A percentile compares a stretch with the other conserved stretches of the same genome.
Conservation (phyloP, 2,888 invertebrate genomes). For the Elysia crispata region DNA sequence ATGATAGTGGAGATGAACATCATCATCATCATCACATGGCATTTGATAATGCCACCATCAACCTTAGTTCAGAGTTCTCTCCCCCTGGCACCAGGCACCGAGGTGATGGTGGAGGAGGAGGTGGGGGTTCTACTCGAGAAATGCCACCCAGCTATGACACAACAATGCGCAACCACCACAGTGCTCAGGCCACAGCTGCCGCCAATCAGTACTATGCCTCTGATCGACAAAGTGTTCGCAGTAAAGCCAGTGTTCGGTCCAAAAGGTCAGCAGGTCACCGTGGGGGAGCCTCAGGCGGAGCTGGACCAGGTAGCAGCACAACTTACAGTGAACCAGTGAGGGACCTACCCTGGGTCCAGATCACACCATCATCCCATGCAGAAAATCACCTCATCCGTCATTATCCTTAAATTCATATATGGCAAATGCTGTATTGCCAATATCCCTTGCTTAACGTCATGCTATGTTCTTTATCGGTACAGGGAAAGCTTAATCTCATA, state of each 20-base stretch:
- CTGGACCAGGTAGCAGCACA: conserved; percentile 31
- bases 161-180: conserved; percentile 59
- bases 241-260: conserved; percentile 66
- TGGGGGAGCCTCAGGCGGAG: conserved; percentile 16
- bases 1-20: neutral
- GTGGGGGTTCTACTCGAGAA: conserved; percentile 55
- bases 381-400: conserved; percentile 38
- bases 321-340: conserved; percentile 56
- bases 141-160: conserved; percentile 71
- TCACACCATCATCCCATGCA: conserved; percentile 61
- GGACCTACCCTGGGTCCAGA: conserved; percentile 72
- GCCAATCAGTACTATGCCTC: conserved; percentile 59
- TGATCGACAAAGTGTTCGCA: conserved; percentile 66
- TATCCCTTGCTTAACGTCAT: neutral
- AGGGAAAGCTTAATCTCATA: no score
- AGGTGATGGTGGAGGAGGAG: conserved; percentile 40
- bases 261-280: conserved; percentile 54
- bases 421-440: neutral
- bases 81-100: conserved; percentile 36
- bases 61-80: conserved; percentile 43
- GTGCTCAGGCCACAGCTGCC: conserved; percentile 52
- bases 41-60: conserved; percentile 45
- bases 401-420: neutral
- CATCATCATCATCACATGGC: conserved; percentile 39
- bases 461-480: no score